These are phyloP conservation scores for Siniperca scherzeri DNA, from an alignment of 2,797 vertebrate genomes.

Conservation along the genomic window DNA sequence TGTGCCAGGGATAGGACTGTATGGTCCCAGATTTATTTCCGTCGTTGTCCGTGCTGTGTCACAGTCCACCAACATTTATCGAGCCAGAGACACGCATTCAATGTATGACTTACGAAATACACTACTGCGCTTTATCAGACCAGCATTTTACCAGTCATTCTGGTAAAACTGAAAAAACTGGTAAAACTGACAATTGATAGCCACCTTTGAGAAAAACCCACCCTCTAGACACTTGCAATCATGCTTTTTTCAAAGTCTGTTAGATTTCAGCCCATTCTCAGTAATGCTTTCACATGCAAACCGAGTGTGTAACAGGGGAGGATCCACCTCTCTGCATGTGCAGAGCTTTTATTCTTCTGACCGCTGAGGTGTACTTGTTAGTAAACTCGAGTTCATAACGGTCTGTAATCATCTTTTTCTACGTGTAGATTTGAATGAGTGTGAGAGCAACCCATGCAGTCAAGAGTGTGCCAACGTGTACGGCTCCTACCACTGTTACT, in stretches of 20 bases:
- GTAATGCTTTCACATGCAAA: neutral
- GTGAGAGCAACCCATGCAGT: constrained; percentile 92
- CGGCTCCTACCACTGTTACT: constrained; percentile 98
- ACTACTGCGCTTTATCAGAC: neutral
- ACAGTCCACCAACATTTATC: neutral
- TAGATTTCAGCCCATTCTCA: neutral
- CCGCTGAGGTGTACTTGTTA: neutral
- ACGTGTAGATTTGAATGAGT: constrained; percentile 93
- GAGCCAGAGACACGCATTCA: neutral
- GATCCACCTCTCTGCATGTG: neutral
- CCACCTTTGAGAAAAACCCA: neutral
- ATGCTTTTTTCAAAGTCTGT: neutral
- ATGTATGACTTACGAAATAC: neutral
- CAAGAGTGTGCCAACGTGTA: constrained; percentile 98
- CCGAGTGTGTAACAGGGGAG: neutral
- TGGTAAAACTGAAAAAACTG: neutral
- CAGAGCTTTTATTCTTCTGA: neutral
- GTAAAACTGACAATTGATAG: neutral
- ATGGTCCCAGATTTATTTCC: neutral
- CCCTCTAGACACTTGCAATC: neutral
- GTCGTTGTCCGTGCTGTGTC: neutral
- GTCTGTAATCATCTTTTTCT: constrained; percentile 10
- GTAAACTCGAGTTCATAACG: neutral
- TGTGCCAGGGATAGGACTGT: neutral
- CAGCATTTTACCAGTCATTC: neutral